Base-by-base conservation (phyloP, 2,888 invertebrate genomes). In the Alloscopus bannaensis region DNA sequence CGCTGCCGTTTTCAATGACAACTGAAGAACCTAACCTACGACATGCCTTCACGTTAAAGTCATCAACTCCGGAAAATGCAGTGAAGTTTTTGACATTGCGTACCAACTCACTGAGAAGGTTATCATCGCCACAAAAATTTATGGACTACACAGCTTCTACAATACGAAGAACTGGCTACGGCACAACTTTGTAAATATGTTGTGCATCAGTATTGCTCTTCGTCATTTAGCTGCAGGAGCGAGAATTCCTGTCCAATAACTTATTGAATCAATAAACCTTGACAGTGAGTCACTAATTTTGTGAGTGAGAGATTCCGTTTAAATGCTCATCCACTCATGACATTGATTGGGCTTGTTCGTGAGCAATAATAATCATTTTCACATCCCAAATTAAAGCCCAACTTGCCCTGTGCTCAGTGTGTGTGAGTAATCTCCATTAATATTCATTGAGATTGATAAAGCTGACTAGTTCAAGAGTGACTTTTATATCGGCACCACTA, bases 251-350 rank as follows among this genome's bases (percentile, higher is more conserved):
- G 45, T 29, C 31, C 62, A 22, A 62, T 57, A 65, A 55, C 57
- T 65, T 73, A 64, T 55, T 57, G 73, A 73, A 73, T 73, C 73
- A 73, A 73, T 73, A 73, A 73, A 73, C 73, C 73, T 73, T 73
- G 73, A 55, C 64, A 64, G 64, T 65, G 73, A 62, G 50, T 29
- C 65, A 45, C 57, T n/a, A n/a, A 18, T 57, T 57, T 29, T 28
- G 22, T 40, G 31, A 57, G 57, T 59, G 52, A 69, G 50, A 40
- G 29, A 20, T 24, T 36, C 62, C 29, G 28, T 50, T 64, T 71
- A 62, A 62, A 64, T 62, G 36, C 69, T 45, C 42, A 42, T 59
- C 28, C 69, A 69, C 26, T 57, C 57, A 57, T 57, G 52, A 16
- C 40, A 62, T 47, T 8, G 26, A 13, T 31, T 24, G 8, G 3